Evolutionary conservation across 2,888 invertebrate genomes (phyloP), one percentile per base, ranked within the genome.

Genomic region (Drosophila phalerata): DNA sequence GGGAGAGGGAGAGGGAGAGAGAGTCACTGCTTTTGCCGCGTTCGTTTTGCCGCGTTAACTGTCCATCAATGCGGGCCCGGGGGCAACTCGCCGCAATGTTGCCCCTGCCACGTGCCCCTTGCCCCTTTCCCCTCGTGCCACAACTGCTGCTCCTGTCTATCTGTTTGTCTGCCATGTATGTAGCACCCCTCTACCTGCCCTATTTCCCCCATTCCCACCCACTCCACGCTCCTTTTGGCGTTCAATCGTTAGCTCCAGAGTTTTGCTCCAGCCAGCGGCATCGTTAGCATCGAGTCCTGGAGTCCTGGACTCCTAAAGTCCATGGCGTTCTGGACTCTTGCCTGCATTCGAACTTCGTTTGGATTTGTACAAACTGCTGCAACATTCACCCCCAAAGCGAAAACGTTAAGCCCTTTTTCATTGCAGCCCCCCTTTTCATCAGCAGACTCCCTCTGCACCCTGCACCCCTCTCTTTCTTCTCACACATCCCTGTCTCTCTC

Each of bases 1-100:
- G 22, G 3, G 22, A 2, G 22, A 22, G 22, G 3, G 22, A 22
- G 22, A 1, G 51, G 6, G 51, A 28, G 13, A 25, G 32, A n/a
- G 60, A 45, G 51, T 40, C 38, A 40, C 48, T 45, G 57, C 38
- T 28, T 79, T 77, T 89, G 88, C 85, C 91, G 90, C 91, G 91
- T 90, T 89, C 85, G 79, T 86, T 86, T 86, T 85, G 82, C 89
- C 86, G 88, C 86, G 86, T 86, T 86, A 86, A 88, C 89, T 86
- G 86, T 86, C 86, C 85, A 86, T 86, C 86, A 86, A 88, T 86
- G 88, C 83, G 82, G 88, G 88, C 69, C 68, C 62, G 60, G 67
- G 62, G 62, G 66, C 48, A 48, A 67, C 49, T 58, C 38, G 69
- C 63, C 47, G 28, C 45, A 49, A 49, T 49, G 32, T 19, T 51